Conservation (phyloP, 2,797 vertebrate species). For the Arctocebus calabarensis region DNA sequence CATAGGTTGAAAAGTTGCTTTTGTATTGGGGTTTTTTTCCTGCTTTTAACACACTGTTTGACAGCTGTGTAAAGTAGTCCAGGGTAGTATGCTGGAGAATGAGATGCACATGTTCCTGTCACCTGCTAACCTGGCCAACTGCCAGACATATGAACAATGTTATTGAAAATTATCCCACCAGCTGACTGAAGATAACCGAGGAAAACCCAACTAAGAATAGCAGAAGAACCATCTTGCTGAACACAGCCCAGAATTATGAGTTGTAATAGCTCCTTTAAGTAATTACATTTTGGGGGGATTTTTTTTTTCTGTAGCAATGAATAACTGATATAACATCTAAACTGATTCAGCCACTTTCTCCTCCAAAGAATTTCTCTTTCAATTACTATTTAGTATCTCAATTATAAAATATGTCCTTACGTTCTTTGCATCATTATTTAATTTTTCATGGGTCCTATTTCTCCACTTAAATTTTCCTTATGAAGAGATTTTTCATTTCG, state of each 20-base stretch:
- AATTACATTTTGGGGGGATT: background rate
- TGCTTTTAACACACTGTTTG: background rate
- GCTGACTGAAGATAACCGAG: background rate
- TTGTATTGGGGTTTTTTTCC: background rate
- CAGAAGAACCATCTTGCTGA: background rate
- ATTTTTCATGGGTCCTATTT: slow-evolving; percentile 20
- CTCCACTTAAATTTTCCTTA: background rate
- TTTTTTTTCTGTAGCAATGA: background rate
- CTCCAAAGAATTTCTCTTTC: slow-evolving; percentile 1
- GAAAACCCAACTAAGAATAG: background rate
- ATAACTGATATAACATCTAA: slow-evolving; percentile 20
- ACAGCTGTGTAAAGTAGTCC: background rate
- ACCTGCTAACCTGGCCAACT: background rate
- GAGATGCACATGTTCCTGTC: background rate
- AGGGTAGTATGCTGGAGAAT: background rate
- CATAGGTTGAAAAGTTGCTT: background rate
- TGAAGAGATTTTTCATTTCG: background rate
- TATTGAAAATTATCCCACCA: background rate
- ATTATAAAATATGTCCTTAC: background rate
- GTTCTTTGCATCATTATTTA: slow-evolving; percentile 4
- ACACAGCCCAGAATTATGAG: background rate
- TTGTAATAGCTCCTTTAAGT: background rate
- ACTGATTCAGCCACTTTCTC: background rate
- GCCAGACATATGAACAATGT: background rate
- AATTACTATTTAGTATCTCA: background rate